These are phyloP conservation scores for Haplochromis burtoni DNA, from an alignment of 2,113 vertebrate species.

Conservation along the genomic window DNA sequence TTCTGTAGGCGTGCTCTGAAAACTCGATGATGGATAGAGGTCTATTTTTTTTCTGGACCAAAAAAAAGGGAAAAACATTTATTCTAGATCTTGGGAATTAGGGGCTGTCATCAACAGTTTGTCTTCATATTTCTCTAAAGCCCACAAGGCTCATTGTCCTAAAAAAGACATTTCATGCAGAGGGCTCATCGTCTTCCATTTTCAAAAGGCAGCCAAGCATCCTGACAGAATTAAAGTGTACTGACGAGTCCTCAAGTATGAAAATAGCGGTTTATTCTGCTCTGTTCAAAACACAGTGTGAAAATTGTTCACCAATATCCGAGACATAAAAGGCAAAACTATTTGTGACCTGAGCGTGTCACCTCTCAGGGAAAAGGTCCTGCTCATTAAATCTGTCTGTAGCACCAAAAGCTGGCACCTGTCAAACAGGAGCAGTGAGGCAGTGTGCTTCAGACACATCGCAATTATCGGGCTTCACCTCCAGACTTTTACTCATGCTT, in stretches of 20 bases:
- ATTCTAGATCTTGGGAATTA: conserved; percentile 47
- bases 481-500: background rate
- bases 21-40: conserved; percentile 35
- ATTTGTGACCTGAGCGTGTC: conserved; percentile 8
- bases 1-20: background rate
- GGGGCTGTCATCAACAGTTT: conserved; percentile 41
- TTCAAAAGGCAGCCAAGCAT: conserved; percentile 21
- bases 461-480: background rate
- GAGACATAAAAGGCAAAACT: conserved; percentile 6
- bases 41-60: conserved; percentile 1
- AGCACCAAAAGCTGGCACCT: background rate
- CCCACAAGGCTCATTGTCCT: conserved; percentile 54
- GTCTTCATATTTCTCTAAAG: conserved; percentile 39
- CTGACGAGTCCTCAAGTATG: background rate
- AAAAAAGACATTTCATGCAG: conserved; percentile 42
- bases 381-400: background rate
- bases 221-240: background rate
- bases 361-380: background rate
- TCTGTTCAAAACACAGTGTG: background rate
- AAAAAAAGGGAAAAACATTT: conserved; percentile 34
- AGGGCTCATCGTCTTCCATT: conserved; percentile 25
- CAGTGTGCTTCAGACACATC: background rate
- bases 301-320: background rate
- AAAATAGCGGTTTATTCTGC: conserved; percentile 13
- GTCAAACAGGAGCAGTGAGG: conserved; percentile 2